Conservation (phyloP, 2,888 invertebrate genomes). For the Mimumesa dahlbomi region DNA sequence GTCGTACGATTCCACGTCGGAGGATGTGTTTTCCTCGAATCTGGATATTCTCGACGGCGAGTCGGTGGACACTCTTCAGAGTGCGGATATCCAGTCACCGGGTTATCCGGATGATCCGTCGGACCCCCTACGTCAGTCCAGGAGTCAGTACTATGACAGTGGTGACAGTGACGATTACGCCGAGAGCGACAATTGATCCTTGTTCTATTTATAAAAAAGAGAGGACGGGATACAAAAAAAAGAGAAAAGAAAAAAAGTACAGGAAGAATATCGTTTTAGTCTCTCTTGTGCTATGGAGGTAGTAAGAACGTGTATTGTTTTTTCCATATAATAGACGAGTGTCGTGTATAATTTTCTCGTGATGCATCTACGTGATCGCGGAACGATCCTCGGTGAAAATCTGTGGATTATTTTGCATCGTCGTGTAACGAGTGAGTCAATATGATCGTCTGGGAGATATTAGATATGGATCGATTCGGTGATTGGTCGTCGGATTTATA, state of each 20-base stretch:
- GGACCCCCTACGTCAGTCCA: slow-evolving; percentile 53
- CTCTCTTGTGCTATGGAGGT: not conserved
- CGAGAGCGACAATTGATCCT: slow-evolving; percentile 75
- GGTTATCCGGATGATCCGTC: slow-evolving; percentile 37
- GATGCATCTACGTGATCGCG: slow-evolving; percentile 11
- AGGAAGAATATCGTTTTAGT: too few relatives aligned
- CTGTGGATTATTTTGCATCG: not conserved
- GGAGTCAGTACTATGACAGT: slow-evolving; percentile 73
- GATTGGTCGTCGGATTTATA: too few relatives aligned
- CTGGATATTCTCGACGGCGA: slow-evolving; percentile 82
- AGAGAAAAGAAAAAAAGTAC: not conserved
- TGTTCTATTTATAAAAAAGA: not conserved
- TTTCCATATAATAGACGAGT: slow-evolving; percentile 25
- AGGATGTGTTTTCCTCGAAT: slow-evolving; percentile 86
- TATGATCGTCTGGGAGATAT: not conserved
- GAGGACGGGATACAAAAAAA: not conserved
- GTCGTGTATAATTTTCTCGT: slow-evolving; percentile 32
- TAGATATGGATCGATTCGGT: slow-evolving; percentile 31
- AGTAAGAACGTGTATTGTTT: slow-evolving; percentile 11
- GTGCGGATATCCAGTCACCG: slow-evolving; percentile 34
- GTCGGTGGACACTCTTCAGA: slow-evolving; percentile 60
- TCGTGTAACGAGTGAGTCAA: not conserved
- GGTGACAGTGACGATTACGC: slow-evolving; percentile 79
- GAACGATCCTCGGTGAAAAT: slow-evolving; percentile 8
- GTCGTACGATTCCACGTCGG: slow-evolving; percentile 75